Evolutionary conservation across 2,888 invertebrate genomes (phyloP).

Genomic region (Idaea aversata): DNA sequence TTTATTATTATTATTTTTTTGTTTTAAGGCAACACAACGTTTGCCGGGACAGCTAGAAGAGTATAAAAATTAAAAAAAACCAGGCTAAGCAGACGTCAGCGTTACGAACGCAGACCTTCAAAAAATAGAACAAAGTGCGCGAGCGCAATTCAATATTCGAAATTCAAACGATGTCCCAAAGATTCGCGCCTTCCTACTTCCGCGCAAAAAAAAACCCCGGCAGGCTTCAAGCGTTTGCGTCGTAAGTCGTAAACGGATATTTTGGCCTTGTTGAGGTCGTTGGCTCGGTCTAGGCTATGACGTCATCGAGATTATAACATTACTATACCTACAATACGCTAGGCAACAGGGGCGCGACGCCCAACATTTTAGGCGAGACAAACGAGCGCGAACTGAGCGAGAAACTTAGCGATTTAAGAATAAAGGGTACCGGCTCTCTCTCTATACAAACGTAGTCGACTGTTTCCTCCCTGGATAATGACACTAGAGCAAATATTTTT

Average conservation of each 20-base stretch:
- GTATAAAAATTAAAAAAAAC: too few species aligned
- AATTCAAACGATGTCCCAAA: slow-evolving; percentile 27
- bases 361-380: slow-evolving; percentile 14
- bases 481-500: too few species aligned
- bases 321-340: slow-evolving; percentile 29
- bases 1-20: too few species aligned
- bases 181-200: slow-evolving; percentile 31
- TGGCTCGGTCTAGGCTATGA: slow-evolving; percentile 58
- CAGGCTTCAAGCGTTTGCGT: slow-evolving; percentile 22
- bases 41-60: too few species aligned
- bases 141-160: not conserved
- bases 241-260: slow-evolving; percentile 42
- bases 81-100: too few species aligned
- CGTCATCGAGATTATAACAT: slow-evolving; percentile 41
- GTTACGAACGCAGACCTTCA: too few species aligned
- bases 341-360: slow-evolving; percentile 36
- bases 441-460: too few species aligned
- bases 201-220: slow-evolving; percentile 26
- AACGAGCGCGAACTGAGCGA: slow-evolving; percentile 17
- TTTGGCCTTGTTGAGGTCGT: slow-evolving; percentile 64
- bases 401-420: slow-evolving; percentile 8
- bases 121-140: too few species aligned
- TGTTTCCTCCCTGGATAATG: too few species aligned
- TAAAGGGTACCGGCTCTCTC: too few species aligned
- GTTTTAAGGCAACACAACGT: too few species aligned